A percentile compares a stretch with the other conserved stretches of the same genome.
phyloP scores from a whole-genome alignment of 2,888 invertebrate species.

The Agriopis aurantiaria region DNA sequence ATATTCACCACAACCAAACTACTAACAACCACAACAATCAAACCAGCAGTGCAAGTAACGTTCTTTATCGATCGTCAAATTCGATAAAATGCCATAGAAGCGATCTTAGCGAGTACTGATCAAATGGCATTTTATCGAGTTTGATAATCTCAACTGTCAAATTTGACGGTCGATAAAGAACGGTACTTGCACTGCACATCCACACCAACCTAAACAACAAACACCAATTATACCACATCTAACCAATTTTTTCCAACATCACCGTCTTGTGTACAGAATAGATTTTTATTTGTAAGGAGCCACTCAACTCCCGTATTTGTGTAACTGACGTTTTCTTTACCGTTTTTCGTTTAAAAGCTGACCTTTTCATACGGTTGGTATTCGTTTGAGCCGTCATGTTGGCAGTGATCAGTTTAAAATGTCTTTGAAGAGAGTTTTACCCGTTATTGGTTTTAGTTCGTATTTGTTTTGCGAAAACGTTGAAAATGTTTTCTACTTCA shows the following conservation, averaged over 20 bases:
- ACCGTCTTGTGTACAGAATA: constrained; percentile 67
- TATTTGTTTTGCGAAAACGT: neutral
- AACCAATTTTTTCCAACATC: constrained; percentile 35
- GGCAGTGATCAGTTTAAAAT: constrained; percentile 16
- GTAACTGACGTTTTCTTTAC: constrained; percentile 69
- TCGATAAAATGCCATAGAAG: too few relatives aligned
- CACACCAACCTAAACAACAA: too few relatives aligned
- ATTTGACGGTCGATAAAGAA: too few relatives aligned
- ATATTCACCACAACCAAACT: too few relatives aligned
- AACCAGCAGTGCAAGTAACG: too few relatives aligned
- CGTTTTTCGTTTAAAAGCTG: constrained; percentile 61
- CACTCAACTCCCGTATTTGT: constrained; percentile 68
- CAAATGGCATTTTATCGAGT: too few relatives aligned
- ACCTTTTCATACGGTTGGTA: constrained; percentile 51
- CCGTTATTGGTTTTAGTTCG: constrained; percentile 1
- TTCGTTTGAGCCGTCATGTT: constrained; percentile 35
- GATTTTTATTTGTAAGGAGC: constrained; percentile 77
- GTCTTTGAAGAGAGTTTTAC: constrained; percentile 4
- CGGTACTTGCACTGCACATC: too few relatives aligned
- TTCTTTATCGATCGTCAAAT: too few relatives aligned
- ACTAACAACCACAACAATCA: too few relatives aligned
- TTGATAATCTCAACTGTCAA: too few relatives aligned
- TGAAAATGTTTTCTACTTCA: too few relatives aligned
- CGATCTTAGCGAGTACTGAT: too few relatives aligned
- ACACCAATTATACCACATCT: constrained; percentile 48